phyloP scores from a whole-genome alignment of 2,888 invertebrate species.

The Perizoma affinitatum region DNA sequence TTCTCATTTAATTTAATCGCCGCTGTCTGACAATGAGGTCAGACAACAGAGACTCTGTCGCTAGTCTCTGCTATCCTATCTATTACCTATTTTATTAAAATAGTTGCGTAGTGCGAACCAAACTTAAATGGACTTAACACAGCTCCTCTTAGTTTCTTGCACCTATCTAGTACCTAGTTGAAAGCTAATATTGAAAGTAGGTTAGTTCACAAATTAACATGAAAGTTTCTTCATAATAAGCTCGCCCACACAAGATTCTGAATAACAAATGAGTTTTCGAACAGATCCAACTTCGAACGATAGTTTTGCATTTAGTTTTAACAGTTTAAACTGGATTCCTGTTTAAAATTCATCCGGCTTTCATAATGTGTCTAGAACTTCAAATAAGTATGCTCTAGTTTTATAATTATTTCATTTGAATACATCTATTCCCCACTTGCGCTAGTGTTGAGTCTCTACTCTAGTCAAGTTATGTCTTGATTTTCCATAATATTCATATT shows the following conservation, averaged over 20 bases:
- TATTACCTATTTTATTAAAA: no score
- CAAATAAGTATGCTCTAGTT: background rate
- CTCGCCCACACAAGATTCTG: conserved; percentile 15
- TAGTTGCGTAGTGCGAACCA: no score
- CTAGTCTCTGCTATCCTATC: no score
- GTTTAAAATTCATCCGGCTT: conserved; percentile 22
- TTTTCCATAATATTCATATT: no score
- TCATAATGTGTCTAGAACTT: background rate
- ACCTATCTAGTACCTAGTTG: background rate
- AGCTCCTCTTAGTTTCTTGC: no score
- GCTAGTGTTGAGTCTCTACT: no score
- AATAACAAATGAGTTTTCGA: conserved; percentile 29
- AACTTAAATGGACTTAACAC: no score
- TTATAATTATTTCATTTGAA: background rate
- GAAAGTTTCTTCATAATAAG: conserved; percentile 4
- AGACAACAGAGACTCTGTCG: no score
- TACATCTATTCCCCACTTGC: no score
- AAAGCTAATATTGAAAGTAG: background rate
- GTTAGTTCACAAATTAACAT: background rate
- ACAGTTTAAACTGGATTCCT: conserved; percentile 4
- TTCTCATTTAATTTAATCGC: no score
- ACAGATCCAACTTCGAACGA: conserved; percentile 23
- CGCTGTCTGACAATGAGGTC: no score
- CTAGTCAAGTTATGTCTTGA: no score
- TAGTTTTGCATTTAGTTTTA: conserved; percentile 9